Evolutionary conservation across 2,888 invertebrate species (phyloP), one percentile per base, ranked within the genome.

Genomic region (Mesoligia furuncula): DNA sequence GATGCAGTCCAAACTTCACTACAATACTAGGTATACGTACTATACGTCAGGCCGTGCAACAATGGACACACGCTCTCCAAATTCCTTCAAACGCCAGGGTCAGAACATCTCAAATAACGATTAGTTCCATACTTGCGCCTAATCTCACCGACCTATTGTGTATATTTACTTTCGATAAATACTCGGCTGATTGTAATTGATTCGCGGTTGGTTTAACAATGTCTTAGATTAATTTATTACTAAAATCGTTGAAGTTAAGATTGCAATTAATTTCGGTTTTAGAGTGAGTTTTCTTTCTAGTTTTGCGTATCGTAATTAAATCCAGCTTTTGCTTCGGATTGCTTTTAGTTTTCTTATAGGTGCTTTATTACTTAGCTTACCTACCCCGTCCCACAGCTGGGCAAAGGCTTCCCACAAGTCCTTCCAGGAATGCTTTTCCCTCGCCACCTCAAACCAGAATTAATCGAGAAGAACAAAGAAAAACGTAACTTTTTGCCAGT

Each of bases 101-200:
- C 27, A 61, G 6, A 15, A 27, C 48, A 48, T 65, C 24, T 79
- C 3, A 45, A 75, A 48, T 64, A 59, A 67, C 51, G 24, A 83
- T 66, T 61, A 45, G 48, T 61, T 69, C 1, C 45, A 62, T 48
- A 73, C 42, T 73, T 54, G 62, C 59, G 24, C 71, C 27, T 79
- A 78, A 73, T 73, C 69, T 27, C 72, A 27, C 0, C 66, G 39
- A 74, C 20, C 54, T 17, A 61, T 82, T 74, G 20, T 51, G 11
- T 57, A 57, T 51, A 48, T 57, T 78, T n/a, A 36, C 36, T 36
- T 36, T 57, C 45, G 17, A 71, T 48, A 70, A 65, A 31, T 36
- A 75, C 42, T 48, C 24, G 17, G 7, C 54, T 67, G n/a, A 68
- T 42, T 61, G 24, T 45, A 36, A 51, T n/a, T 45, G 3, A 59